Evolutionary conservation across 2,113 vertebrate genomes (phyloP), one percentile per base, ranked within the genome.

Genomic region (cattle (Bos taurus)): DNA sequence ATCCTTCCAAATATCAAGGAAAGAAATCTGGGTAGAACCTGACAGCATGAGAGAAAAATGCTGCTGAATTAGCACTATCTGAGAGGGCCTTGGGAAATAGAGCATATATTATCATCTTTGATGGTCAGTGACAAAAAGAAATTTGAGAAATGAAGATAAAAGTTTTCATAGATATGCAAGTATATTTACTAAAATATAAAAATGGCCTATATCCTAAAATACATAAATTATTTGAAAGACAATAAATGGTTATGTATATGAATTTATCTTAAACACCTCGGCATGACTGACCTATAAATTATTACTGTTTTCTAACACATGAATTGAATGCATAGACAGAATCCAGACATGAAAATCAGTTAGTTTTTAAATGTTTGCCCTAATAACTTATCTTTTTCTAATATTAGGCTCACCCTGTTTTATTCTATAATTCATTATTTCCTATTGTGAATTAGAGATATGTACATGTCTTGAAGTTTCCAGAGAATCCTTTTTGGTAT

Each of bases 101-200:
- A 94, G 43, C 26, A 87, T 78, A 71, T 84, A 83, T 95, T 91
- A 89, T 89, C 30, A 26, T 91, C 50, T 56, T 78, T 56, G 82
- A 52, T 83, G 88, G 43, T 95, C 48, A 95, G 40, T 90, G 88
- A 97, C 60, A 96, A 62, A 84, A 91, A 92, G 67, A 91, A 14
- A 84, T 56, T 88, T 88, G 81, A 97, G 71, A 95, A 90, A 62
- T 89, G 80, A 97, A 97, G 28, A 93, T n/a, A 15, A 50, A 95
- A 80, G 33, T 93, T 93, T 88, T 56, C 36, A 84, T 62, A 88
- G 62, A n/a, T 21, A 78, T 52, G 19, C 14, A 91, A 74, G 6
- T 46, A 77, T 67, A n/a, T 93, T 95, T 60, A 43, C 16, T 77
- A 88, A 84, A 10, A 77, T 26, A 91, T 17, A 25, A 77, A 89